A percentile compares a stretch with the other conserved stretches of the same genome.
Evolutionary conservation across 2,888 invertebrate genomes (phyloP).

Genomic region (Nephrotoma flavescens): DNA sequence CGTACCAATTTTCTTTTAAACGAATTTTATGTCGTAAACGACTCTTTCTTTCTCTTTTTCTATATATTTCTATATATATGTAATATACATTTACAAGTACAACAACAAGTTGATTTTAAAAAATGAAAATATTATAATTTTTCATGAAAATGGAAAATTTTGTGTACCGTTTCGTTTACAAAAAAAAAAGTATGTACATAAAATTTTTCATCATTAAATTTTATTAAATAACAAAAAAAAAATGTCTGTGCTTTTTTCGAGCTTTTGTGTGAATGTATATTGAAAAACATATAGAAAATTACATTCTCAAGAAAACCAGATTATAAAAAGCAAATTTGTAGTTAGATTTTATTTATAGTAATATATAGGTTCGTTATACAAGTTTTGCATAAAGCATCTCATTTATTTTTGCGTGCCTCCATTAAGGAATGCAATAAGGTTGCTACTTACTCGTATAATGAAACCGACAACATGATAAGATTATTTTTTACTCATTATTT

Average conservation of each 20-base stretch:
- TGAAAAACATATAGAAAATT: neutral
- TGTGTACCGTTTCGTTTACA: neutral
- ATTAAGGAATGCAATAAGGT: no score
- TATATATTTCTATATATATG: neutral
- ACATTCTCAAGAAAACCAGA: neutral
- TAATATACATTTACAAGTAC: neutral
- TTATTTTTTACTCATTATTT: no score
- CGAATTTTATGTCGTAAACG: neutral
- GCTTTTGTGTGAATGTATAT: neutral
- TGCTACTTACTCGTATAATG: no score
- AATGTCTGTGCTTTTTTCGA: neutral
- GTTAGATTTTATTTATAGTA: neutral
- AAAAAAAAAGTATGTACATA: neutral
- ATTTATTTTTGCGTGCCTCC: no score
- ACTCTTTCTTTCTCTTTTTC: neutral
- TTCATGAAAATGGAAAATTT: neutral
- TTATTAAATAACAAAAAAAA: neutral
- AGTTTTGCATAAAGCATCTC: neutral
- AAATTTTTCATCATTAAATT: neutral
- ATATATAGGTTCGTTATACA: neutral
- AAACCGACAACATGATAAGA: no score
- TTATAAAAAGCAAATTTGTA: neutral
- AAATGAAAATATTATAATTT: neutral
- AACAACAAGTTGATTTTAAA: neutral
- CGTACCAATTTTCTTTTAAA: neutral